A percentile compares a stretch with the other conserved stretches of the same genome.
Evolutionary conservation across 1,140 invertebrate genomes (phyloP).

Genomic region (Platyura marginata): DNA sequence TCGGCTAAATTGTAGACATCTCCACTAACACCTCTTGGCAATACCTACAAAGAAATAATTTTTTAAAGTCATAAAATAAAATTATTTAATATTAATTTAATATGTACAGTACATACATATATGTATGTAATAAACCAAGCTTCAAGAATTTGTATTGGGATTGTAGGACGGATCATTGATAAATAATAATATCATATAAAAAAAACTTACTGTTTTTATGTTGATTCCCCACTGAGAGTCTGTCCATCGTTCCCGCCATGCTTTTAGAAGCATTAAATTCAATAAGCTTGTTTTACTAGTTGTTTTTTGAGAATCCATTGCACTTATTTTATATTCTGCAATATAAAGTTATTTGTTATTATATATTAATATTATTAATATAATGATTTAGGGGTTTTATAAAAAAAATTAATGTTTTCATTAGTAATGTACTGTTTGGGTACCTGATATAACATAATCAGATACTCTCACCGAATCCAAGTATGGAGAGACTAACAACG

Average conservation of each 20-base stretch:
- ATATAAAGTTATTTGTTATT: no score
- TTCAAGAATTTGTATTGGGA: not conserved
- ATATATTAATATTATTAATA: no score
- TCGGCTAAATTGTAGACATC: constrained; percentile 85
- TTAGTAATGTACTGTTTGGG: no score
- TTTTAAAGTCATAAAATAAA: not conserved
- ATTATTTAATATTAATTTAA: not conserved
- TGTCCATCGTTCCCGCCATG: constrained; percentile 87
- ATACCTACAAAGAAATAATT: constrained; percentile 27
- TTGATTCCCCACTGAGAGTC: constrained; percentile 92
- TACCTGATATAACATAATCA: no score
- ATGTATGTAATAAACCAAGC: not conserved
- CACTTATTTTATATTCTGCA: not conserved
- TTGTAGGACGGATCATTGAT: no score
- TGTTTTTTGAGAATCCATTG: constrained; percentile 48
- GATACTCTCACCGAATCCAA: no score
- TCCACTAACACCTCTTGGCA: constrained; percentile 70
- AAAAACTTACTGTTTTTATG: constrained; percentile 58
- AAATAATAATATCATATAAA: no score
- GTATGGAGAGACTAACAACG: no score
- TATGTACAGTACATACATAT: not conserved
- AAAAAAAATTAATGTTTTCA: no score
- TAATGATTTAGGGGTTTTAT: no score
- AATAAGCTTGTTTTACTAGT: constrained; percentile 69
- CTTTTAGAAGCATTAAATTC: constrained; percentile 68